Evolutionary conservation across 2,888 invertebrate species (phyloP), one percentile per base, ranked within the genome.

Genomic region (Choristoneura rosaceana): DNA sequence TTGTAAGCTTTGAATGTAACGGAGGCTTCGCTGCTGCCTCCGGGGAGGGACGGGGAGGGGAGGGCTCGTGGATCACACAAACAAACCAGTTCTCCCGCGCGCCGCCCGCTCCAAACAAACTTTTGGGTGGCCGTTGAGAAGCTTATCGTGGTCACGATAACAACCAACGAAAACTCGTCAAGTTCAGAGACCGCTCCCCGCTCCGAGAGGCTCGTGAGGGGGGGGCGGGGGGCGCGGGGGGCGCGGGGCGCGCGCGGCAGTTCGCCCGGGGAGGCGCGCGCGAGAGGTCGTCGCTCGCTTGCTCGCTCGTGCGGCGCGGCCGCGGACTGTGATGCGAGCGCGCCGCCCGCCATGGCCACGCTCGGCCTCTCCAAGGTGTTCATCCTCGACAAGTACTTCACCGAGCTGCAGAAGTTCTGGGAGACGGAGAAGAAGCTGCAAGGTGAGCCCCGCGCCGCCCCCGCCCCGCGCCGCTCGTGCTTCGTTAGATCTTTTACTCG

Each of bases 371-470:
- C 98, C 90, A 98, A 98, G 95, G 98, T 98, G 94, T 98, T 98
- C 96, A 98, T 98, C 92, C 96, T 98, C 96, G 98, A 98, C 96
- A 98, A 98, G 94, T 98, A 98, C 95, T 98, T 98, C 95, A 98
- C 98, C 81, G 98, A 98, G 95, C 95, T 99, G 93, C 98, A 98
- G 92, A 98, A 98, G 95, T 98, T 98, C 95, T 98, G 98, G 98
- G 98, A 98, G 94, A 98, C 98, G 77, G 99, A 99, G 94, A 98
- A 98, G 95, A 98, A 98, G 94, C 95, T 98, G 87, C 97, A 98
- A 96, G 99, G 99, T 98, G 96, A 96, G 96, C 84, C 65, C 70
- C 69, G 59, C 64, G 66, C 14, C 45, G 62, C 47, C 25, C 43
- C 12, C 43, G 62, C n/a, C 43, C 38, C 64, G 67, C 71, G 70